Evolutionary conservation across 2,113 vertebrate species (phyloP).

Genomic region (Chaetorhynchus papuensis): DNA sequence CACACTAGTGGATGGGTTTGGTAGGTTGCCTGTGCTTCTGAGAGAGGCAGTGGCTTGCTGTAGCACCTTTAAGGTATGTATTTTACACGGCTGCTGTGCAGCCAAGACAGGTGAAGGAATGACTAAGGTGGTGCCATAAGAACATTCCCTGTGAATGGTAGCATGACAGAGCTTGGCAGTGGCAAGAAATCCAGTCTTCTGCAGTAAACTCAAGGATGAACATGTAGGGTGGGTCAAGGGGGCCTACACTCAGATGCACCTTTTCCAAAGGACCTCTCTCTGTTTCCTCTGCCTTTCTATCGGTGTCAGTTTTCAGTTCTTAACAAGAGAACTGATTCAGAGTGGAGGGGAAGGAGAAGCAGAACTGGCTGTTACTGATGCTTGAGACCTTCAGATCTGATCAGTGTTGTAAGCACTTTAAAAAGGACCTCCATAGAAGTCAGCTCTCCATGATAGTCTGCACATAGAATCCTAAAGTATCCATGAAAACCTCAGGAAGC

Average conservation of each 20-base stretch:
- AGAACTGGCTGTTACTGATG: neutral
- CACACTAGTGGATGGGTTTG: neutral
- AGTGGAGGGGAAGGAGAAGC: neutral
- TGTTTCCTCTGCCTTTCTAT: neutral
- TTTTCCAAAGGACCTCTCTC: neutral
- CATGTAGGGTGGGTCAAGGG: fast-evolving
- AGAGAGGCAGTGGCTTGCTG: neutral
- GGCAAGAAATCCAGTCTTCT: neutral
- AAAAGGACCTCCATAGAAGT: neutral
- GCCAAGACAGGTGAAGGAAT: neutral
- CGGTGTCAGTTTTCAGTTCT: neutral
- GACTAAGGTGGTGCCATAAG: neutral
- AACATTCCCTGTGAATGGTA: neutral
- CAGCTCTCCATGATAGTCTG: neutral
- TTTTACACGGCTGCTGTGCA: neutral
- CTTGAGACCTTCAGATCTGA: neutral
- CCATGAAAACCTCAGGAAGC: neutral
- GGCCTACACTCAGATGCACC: neutral
- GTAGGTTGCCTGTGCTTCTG: neutral
- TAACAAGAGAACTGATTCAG: neutral
- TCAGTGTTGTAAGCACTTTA: neutral
- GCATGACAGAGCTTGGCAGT: neutral
- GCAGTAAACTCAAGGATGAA: neutral
- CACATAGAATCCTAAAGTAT: neutral
- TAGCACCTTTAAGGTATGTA: neutral